Evolutionary conservation across 2,113 vertebrate genomes (phyloP), one percentile per base, ranked within the genome.

Genomic region (Centrocercus urophasianus): DNA sequence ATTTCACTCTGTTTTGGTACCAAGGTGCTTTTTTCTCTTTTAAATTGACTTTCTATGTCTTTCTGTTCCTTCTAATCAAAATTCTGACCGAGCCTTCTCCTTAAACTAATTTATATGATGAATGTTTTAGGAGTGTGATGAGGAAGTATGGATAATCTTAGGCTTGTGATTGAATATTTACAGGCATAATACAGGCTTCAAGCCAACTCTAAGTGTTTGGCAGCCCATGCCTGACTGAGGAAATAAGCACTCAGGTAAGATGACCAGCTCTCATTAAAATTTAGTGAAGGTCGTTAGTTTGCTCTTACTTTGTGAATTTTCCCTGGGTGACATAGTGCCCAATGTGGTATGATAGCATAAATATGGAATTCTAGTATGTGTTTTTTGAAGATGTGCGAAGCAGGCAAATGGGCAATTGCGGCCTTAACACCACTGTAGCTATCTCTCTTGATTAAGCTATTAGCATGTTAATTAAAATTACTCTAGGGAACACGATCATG

Each of bases 121-220:
- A 60, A 52, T 42, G 21, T 78, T 85, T 88, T 48, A 88, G 66
- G 38, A 74, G 20, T 1, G 0, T 56, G 38, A 74, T 85, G 75
- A 74, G 34, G 48, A 91, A 74, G 32, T 40, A 48, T n/a, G 17
- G 22, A 66, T n/a, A 65, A 74, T 65, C 54, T 76, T 83, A 32
- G 42, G 69, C 40, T 66, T 67, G 25, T 48, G 47, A 73, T 64
- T 77, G 88, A 82, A 70, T 88, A 60, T 93, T 90, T 91, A 85
- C 61, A 88, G 66, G 10, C 13, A 6, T 67, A 70, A 69, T 40
- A 54, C 38, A 82, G 36, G 24, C 60, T 93, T 88, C 70, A 73
- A 64, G 30, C 8, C 56, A 78, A n/a, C 59, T 86, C n/a, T 67
- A 60, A 43, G 64, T 64, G 47, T 76, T 83, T 66, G 85, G 65